phyloP scores from a whole-genome alignment of 2,113 vertebrate species.

The Pandion haliaetus region DNA sequence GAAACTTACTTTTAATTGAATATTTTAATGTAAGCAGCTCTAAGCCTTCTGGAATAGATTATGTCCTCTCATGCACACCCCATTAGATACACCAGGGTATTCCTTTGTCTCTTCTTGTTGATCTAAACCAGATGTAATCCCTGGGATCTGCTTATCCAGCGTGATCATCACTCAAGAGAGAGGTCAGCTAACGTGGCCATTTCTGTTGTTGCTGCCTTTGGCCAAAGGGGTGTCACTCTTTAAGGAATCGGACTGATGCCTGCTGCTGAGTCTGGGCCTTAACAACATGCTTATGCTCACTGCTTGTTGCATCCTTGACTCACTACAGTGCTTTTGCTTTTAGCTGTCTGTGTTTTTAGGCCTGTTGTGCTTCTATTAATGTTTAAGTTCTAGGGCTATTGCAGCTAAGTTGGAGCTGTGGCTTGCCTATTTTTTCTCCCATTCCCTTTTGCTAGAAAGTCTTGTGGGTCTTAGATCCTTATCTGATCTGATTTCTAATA shows the following conservation, averaged over 20 bases:
- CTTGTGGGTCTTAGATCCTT: not conserved
- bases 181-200: not conserved
- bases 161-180: not conserved
- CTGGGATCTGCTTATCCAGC: not conserved
- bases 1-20: not conserved
- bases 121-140: not conserved
- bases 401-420: not conserved
- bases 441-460: not conserved
- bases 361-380: not conserved
- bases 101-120: not conserved
- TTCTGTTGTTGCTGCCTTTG: not conserved
- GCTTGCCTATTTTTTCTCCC: not conserved
- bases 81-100: not conserved
- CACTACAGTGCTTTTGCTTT: not conserved
- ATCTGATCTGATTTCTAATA: not conserved
- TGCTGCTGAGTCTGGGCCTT: not conserved
- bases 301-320: not conserved
- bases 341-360: not conserved
- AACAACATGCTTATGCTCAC: not conserved
- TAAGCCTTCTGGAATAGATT: not conserved
- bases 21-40: not conserved
- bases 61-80: not conserved
- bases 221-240: not conserved
- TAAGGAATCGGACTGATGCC: not conserved
- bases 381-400: not conserved